phyloP scores from a whole-genome alignment of 2,113 vertebrate species.

The Pitta sordida region DNA sequence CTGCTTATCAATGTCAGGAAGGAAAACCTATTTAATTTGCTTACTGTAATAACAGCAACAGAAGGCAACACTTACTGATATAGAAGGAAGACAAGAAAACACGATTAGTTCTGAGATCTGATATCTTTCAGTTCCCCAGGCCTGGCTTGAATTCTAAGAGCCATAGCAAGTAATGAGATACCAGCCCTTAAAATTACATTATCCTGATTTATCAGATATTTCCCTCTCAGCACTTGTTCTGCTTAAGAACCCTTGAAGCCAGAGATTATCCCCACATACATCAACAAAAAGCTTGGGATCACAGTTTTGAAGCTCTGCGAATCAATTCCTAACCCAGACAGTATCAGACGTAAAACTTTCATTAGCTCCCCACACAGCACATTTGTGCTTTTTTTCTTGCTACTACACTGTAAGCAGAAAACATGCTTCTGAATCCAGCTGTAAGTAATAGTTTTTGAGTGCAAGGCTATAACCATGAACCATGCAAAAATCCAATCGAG shows the following conservation, averaged over 20 bases:
- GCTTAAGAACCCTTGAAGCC: constrained; percentile 21
- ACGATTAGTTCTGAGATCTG: constrained; percentile 44
- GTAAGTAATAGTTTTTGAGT: neutral
- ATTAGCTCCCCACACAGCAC: neutral
- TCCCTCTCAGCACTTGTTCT: constrained; percentile 21
- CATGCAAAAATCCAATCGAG: neutral
- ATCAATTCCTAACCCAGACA: neutral
- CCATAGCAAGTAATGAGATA: constrained; percentile 32
- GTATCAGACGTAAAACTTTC: neutral
- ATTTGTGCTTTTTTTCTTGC: neutral
- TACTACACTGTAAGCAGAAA: neutral
- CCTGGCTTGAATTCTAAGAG: constrained; percentile 26
- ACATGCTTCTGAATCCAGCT: neutral
- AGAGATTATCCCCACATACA: neutral
- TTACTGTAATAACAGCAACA: constrained; percentile 15
- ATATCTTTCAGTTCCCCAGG: constrained; percentile 15
- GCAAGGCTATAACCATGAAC: neutral
- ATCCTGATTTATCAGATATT: constrained; percentile 42
- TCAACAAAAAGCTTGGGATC: constrained; percentile 5
- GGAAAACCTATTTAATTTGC: constrained; percentile 23
- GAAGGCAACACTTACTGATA: constrained; percentile 4
- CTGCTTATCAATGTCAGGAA: neutral
- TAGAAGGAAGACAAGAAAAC: constrained; percentile 25
- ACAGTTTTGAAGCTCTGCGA: neutral
- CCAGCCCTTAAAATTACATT: constrained; percentile 32